phyloP scores from a whole-genome alignment of 2,113 vertebrate species.

The Acanthochromis polyacanthus region DNA sequence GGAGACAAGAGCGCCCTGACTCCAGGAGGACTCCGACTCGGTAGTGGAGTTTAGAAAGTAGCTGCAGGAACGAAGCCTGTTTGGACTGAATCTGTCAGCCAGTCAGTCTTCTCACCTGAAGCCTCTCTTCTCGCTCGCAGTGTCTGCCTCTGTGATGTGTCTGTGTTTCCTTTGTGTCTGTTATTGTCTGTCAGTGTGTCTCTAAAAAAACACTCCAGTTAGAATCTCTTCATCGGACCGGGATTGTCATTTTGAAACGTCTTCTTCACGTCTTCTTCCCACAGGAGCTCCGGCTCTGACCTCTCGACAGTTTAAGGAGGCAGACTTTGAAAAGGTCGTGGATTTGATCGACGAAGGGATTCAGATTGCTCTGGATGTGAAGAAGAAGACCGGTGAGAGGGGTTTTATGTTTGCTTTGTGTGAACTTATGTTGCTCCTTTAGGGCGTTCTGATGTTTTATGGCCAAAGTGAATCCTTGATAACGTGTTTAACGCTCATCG shows the following conservation, averaged over 20 bases:
- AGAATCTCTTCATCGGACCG: not conserved
- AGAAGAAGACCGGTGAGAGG: slow-evolving; percentile 90
- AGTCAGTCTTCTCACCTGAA: slow-evolving; percentile 7
- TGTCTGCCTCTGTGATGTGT: slow-evolving; percentile 20
- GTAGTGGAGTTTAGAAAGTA: slow-evolving; percentile 68
- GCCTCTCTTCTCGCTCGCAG: slow-evolving; percentile 22
- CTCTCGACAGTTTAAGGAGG: slow-evolving; percentile 90
- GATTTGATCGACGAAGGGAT: slow-evolving; percentile 93
- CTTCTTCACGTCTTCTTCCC: slow-evolving; percentile 4
- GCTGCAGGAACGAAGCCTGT: slow-evolving; percentile 13
- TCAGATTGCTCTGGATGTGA: slow-evolving; percentile 89
- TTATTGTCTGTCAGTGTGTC: not conserved
- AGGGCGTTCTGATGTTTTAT: not conserved
- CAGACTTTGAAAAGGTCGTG: slow-evolving; percentile 91
- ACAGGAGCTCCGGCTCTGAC: slow-evolving; percentile 92
- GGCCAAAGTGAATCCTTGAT: not conserved
- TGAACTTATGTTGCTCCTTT: not conserved
- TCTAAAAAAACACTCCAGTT: not conserved
- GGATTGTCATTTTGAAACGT: not conserved
- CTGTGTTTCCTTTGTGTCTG: slow-evolving; percentile 17
- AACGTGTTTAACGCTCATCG: not conserved
- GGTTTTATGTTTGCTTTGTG: not conserved
- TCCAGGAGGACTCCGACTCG: slow-evolving; percentile 90
- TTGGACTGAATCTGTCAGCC: slow-evolving; percentile 35
- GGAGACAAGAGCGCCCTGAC: slow-evolving; percentile 92